Base-by-base conservation (phyloP, 2,888 invertebrate species). In the Apotomis betuletana region DNA sequence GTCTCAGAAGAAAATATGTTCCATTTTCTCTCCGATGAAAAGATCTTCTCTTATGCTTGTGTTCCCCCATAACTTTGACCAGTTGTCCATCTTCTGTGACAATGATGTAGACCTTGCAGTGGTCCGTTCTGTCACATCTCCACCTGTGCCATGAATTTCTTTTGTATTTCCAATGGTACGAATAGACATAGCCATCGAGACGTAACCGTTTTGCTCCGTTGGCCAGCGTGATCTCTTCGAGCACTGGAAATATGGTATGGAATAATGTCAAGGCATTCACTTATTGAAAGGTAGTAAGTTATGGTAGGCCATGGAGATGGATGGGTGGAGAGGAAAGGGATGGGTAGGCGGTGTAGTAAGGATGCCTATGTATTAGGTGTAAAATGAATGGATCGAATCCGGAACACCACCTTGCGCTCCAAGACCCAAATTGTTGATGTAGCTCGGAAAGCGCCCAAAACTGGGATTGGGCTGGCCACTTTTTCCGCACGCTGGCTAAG, bases 31-130 rank as follows among this genome's bases (percentile, higher is more conserved):
- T 75, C 49, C 58, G 67, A 5, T 63, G 13, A 46, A 74, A 80
- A 1, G 41, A n/a, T 58, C 75, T 82, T 1, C 83, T 80, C 0
- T 76, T 75, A 57, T 85, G 84, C 0, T 49, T 51, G 41, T 85
- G 83, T 4, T 64, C 63, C 46, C 76, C 77, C 0, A 77, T 74
- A 27, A 65, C 61, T 36, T 71, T 78, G 0, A 73, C 59, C 27
- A 80, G 38, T 15, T 12, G 38, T 8, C 49, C 62, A 15, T 67
- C 54, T 8, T 69, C 61, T 9, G 73, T 70, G 5, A 77, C 27
- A 3, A 67, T 44, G 0, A 80, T 10, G 13, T 73, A 74, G n/a
- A 73, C 75, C 59, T 59, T 75, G 57, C 80, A 80, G 8, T 38
- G 13, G n/a, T 70, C 73, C 0, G 76, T 77, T 41, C 73, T 77